These are phyloP conservation scores for Pseudobourletiella spinata DNA, from an alignment of 1,140 invertebrate species.

Conservation along the genomic window DNA sequence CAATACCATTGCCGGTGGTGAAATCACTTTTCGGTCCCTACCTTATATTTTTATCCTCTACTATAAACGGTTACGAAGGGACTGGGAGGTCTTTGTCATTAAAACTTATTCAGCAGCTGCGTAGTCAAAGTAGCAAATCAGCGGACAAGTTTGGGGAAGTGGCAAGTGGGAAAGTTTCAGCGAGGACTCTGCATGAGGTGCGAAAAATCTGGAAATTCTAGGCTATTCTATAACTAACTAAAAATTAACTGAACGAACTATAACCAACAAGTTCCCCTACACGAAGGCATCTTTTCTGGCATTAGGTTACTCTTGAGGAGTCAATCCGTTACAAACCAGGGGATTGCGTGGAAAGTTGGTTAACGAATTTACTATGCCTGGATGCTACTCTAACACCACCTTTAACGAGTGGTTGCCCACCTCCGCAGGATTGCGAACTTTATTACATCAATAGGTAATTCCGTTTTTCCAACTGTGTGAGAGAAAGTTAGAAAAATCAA, in stretches of 20 bases:
- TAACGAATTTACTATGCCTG: conserved; percentile 83
- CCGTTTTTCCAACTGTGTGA: no score
- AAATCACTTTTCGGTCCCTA: conserved; percentile 86
- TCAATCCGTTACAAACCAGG: conserved; percentile 87
- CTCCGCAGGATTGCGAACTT: conserved; percentile 79
- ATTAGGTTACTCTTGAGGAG: conserved; percentile 72
- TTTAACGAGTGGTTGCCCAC: conserved; percentile 67
- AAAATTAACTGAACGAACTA: not conserved
- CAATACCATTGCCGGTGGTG: conserved; percentile 90
- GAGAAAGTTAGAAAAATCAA: no score
- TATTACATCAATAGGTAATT: conserved; percentile 66
- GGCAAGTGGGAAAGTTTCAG: conserved; percentile 42
- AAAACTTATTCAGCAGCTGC: conserved; percentile 85
- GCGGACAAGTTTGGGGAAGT: conserved; percentile 21
- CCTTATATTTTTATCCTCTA: conserved; percentile 91
- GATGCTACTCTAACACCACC: conserved; percentile 61
- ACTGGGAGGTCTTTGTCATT: conserved; percentile 91
- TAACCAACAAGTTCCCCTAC: not conserved
- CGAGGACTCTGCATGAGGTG: conserved; percentile 48
- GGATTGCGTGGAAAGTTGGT: conserved; percentile 85
- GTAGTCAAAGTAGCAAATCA: conserved; percentile 47
- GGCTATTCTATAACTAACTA: conserved; percentile 26
- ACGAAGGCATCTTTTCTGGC: not conserved
- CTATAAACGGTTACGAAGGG: conserved; percentile 96
- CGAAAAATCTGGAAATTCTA: conserved; percentile 33